Evolutionary conservation across 92 coral and sea anemone species (phyloP), one percentile per base, ranked within the genome.

Genomic region (Blastomussa wellsi): DNA sequence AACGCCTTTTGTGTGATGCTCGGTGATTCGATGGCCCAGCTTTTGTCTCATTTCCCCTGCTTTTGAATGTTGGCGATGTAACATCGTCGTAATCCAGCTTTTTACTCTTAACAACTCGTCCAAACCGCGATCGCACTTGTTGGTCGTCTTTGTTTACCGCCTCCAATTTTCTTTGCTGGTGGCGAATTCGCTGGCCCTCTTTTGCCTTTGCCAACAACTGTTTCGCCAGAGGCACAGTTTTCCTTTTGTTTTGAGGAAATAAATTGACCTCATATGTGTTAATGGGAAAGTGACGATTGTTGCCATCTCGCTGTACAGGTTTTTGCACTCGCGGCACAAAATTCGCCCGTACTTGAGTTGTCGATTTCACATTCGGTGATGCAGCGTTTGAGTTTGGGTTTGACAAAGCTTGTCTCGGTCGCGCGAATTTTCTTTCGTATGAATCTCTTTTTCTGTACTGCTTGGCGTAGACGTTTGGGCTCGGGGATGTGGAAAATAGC

Each of bases 71-170:
- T 5, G 98, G 93, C 64, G 98, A 90, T 29, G 93, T 92, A 29
- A 93, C 86, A 89, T 97, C 99, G 76, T 95, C 98, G 57, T 97
- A 97, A 74, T 97, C 99, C 37, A 93, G 89, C 81, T 95, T 93
- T 84, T 97, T 97, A 57, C 94, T 93, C 82, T 97, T 97, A 2
- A 97, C 99, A 42, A 95, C 92, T 80, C 99, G 98, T n/a, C 99
- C 99, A 80, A 92, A 97, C 75, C 99, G 90, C 69, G 99, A 97
- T 80, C 98, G 91, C 64, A 91, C 91, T 82, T 91, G 87, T 60
- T 51, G 83, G 59, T 74, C 86, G 4, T 82, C 89, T 57, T 82
- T 88, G 82, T 86, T 81, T 55, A 77, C 84, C 24, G 79, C 75
- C 26, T 70, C 75, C 41, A 70, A 82, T 55, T 67, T 44, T 52